These are phyloP conservation scores for Mya arenaria DNA, from an alignment of 1,140 invertebrate genomes.

Conservation along the genomic window DNA sequence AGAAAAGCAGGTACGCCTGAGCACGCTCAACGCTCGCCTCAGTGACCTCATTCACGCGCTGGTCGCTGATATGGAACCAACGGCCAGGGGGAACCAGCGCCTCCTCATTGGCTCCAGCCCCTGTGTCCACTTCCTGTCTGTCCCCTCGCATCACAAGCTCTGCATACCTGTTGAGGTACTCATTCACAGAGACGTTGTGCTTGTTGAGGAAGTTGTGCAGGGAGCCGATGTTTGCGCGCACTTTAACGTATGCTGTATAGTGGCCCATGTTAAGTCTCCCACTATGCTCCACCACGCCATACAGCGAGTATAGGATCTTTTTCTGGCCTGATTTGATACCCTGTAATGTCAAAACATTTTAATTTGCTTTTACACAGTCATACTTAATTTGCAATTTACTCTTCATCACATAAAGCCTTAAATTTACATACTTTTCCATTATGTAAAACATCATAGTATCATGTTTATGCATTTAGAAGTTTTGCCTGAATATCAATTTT, in stretches of 20 bases:
- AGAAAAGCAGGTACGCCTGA: constrained; percentile 98
- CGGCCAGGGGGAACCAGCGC: constrained; percentile 84
- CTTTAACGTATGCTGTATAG: constrained; percentile 94
- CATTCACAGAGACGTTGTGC: constrained; percentile 68
- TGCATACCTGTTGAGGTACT: constrained; percentile 65
- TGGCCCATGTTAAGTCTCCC: constrained; percentile 95
- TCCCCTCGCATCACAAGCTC: constrained; percentile 59
- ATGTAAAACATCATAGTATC: too few relatives aligned
- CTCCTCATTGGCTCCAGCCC: constrained; percentile 61
- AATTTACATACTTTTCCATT: too few relatives aligned
- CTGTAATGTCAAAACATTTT: constrained; percentile 65
- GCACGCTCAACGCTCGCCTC: constrained; percentile 91
- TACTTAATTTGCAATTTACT: too few relatives aligned
- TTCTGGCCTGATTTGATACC: constrained; percentile 74
- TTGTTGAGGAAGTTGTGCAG: constrained; percentile 75
- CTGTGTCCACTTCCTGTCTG: constrained; percentile 45
- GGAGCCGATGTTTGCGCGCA: constrained; percentile 75
- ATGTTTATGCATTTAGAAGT: too few relatives aligned
- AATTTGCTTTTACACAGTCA: too few relatives aligned
- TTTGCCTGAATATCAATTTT: too few relatives aligned
- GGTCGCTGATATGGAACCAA: constrained; percentile 98
- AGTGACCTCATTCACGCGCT: constrained; percentile 89
- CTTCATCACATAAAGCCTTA: too few relatives aligned
- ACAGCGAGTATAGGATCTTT: constrained; percentile 92
- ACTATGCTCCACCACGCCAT: constrained; percentile 96